These are phyloP conservation scores for Actinia tenebrosa DNA, from an alignment of 64 coral and sea anemone genomes.

Conservation along the genomic window DNA sequence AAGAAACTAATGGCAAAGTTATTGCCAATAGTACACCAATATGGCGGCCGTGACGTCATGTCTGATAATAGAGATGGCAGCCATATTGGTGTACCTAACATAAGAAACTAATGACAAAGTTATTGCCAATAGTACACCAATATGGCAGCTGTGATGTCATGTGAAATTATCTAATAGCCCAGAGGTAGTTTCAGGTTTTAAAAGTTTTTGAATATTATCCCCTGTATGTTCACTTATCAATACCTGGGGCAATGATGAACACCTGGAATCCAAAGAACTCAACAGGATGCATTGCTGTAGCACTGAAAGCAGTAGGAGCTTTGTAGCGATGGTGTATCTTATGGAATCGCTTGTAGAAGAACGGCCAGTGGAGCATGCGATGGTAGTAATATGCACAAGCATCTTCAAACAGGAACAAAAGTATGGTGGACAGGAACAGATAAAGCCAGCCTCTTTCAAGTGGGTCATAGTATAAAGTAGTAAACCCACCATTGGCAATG, in stretches of 20 bases:
- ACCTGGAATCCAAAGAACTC: slow-evolving; percentile 22
- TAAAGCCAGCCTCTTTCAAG: slow-evolving; percentile 12
- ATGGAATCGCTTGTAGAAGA: slow-evolving; percentile 24
- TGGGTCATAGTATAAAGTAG: slow-evolving; percentile 24
- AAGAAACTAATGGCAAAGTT: too few relatives aligned
- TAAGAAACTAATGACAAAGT: too few relatives aligned
- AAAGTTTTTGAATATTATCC: too few relatives aligned
- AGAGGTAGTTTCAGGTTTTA: too few relatives aligned
- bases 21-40: too few relatives aligned
- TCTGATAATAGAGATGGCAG: too few relatives aligned
- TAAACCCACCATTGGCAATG: slow-evolving; percentile 9
- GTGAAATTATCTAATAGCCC: too few relatives aligned
- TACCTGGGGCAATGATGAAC: slow-evolving; percentile 4
- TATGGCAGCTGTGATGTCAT: too few relatives aligned
- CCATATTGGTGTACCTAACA: too few relatives aligned
- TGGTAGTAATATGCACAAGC: slow-evolving; percentile 15
- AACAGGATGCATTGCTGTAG: slow-evolving; percentile 20
- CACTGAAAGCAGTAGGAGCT: neutral
- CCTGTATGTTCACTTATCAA: too few relatives aligned
- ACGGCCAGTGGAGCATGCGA: slow-evolving; percentile 27
- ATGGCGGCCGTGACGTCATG: too few relatives aligned
- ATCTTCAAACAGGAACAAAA: slow-evolving; percentile 21
- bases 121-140: too few relatives aligned
- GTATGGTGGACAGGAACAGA: neutral
- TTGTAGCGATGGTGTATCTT: slow-evolving; percentile 25